phyloP scores from a whole-genome alignment of 1,140 invertebrate genomes.

The Calephelis nemesis region DNA sequence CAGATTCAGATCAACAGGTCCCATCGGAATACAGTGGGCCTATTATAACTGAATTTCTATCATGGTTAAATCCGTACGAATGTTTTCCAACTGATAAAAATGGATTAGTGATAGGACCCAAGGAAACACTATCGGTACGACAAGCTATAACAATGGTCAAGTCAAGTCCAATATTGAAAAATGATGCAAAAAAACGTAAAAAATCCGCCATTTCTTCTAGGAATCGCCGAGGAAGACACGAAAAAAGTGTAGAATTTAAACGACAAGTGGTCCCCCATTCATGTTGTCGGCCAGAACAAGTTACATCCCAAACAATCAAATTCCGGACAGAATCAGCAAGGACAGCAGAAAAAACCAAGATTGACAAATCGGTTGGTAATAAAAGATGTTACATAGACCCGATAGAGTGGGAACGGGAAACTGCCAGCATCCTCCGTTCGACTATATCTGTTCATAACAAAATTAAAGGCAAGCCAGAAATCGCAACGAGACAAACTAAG shows the following conservation, averaged over 20 bases:
- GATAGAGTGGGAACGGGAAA: constrained; percentile 71
- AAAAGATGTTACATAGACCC: constrained; percentile 79
- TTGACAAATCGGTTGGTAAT: constrained; percentile 74
- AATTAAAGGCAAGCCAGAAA: constrained; percentile 41
- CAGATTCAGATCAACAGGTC: constrained; percentile 51
- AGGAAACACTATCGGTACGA: constrained; percentile 71
- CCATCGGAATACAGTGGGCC: constrained; percentile 67
- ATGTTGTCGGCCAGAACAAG: constrained; percentile 59
- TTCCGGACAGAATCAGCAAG: constrained; percentile 69
- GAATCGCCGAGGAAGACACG: constrained; percentile 68
- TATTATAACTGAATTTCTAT: constrained; percentile 74
- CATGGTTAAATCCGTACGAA: constrained; percentile 73
- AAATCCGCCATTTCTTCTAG: constrained; percentile 70
- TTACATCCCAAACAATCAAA: constrained; percentile 45
- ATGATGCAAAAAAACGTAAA: constrained; percentile 74
- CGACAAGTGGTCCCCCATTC: constrained; percentile 61
- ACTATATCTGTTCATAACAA: constrained; percentile 73
- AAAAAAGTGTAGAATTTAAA: constrained; percentile 69
- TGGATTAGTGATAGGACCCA: constrained; percentile 51
- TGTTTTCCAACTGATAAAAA: constrained; percentile 63
- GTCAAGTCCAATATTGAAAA: constrained; percentile 63
- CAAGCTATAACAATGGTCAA: constrained; percentile 72
- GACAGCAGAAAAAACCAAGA: constrained; percentile 54
- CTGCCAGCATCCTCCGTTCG: constrained; percentile 67
- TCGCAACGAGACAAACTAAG: constrained; percentile 49